Percentiles rank a stretch among this genome's conserved stretches.
Evolutionary conservation across 2,888 invertebrate genomes (phyloP).

Genomic region (Erebia ligea): DNA sequence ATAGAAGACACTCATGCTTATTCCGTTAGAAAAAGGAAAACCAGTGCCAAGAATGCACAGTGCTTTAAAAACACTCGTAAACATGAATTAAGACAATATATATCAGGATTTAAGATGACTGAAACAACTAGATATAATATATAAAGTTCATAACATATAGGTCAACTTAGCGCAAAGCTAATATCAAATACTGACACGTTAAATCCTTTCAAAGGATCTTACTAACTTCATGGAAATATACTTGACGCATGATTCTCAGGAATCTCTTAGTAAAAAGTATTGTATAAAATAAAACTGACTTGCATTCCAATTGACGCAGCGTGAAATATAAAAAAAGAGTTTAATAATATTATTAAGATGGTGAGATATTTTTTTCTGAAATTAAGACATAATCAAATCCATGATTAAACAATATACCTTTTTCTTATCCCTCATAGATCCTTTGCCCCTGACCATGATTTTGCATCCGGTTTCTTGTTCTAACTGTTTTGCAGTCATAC

Average conservation of each 20-base stretch:
- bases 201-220: conserved; percentile 26
- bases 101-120: conserved; percentile 17
- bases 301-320: conserved; percentile 43
- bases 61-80: conserved; percentile 35
- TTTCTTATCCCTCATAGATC: conserved; percentile 99
- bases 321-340: conserved; percentile 39
- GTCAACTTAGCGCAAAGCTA: neutral
- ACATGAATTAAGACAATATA: conserved; percentile 27
- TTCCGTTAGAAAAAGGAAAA: conserved; percentile 38
- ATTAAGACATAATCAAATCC: no score
- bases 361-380: conserved; percentile 20
- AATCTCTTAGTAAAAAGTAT: conserved; percentile 24
- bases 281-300: conserved; percentile 37
- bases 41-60: conserved; percentile 43
- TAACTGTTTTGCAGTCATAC: conserved; percentile 99
- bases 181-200: conserved; percentile 7
- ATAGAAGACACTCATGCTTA: conserved; percentile 40
- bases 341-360: conserved; percentile 32
- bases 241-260: conserved; percentile 32
- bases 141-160: neutral
- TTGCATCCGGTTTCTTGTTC: conserved; percentile 99
- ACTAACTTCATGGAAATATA: conserved; percentile 27
- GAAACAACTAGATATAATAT: conserved; percentile 17
- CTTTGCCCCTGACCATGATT: conserved; percentile 99
- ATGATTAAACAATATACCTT: conserved; percentile 86